phyloP scores from a whole-genome alignment of 2,888 invertebrate species.

The Athalia circularis region DNA sequence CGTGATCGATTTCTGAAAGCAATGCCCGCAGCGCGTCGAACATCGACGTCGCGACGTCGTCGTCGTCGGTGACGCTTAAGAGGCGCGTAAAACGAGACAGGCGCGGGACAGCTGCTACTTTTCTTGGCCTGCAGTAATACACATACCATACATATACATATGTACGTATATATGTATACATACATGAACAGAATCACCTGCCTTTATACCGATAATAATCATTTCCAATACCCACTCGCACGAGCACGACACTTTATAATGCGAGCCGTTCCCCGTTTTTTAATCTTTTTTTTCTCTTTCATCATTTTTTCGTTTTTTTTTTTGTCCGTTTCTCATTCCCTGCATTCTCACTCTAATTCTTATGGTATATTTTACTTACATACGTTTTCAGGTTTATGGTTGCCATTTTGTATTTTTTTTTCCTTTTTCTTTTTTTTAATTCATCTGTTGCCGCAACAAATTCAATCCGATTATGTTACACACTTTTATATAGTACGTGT shows the following conservation, averaged over 20 bases:
- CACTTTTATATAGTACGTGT: too few relatives aligned
- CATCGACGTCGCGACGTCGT: too few relatives aligned
- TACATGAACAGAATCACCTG: conserved; percentile 43
- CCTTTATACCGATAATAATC: conserved; percentile 58
- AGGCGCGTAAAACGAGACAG: conserved; percentile 33
- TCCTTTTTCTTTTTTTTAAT: too few relatives aligned
- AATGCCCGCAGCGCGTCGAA: too few relatives aligned
- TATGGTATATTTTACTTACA: too few relatives aligned
- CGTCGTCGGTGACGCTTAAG: conserved; percentile 21
- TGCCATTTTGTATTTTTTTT: too few relatives aligned
- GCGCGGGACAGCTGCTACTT: conserved; percentile 37
- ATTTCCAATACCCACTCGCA: conserved; percentile 55
- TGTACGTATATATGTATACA: conserved; percentile 29
- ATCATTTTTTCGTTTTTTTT: too few relatives aligned
- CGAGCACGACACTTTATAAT: conserved; percentile 42
- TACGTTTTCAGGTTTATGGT: too few relatives aligned
- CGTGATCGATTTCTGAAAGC: conserved; percentile 15
- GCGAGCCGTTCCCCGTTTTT: conserved; percentile 21
- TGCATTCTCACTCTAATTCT: not conserved
- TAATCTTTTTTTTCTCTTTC: not conserved
- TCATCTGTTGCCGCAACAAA: too few relatives aligned
- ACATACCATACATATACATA: not conserved
- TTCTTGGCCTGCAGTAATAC: too few relatives aligned
- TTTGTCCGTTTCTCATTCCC: not conserved
- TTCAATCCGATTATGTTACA: too few relatives aligned